These are phyloP conservation scores for Tenthredo livida DNA, from an alignment of 2,888 invertebrate species.

Conservation along the genomic window DNA sequence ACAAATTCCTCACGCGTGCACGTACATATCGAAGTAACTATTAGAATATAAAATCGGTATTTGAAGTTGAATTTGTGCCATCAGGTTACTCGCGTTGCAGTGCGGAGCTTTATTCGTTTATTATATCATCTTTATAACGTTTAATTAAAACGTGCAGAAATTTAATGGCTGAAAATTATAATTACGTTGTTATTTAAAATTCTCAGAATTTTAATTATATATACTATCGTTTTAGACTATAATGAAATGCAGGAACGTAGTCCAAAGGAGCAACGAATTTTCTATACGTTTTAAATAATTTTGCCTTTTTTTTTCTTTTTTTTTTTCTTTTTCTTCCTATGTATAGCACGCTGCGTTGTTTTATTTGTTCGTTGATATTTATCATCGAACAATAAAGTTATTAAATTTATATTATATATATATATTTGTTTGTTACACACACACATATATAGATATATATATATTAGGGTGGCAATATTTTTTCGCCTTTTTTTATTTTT, in stretches of 20 bases:
- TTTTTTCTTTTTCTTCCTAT: neutral
- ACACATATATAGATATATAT: neutral
- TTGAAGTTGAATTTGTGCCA: conserved; percentile 51
- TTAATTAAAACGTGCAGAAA: conserved; percentile 6
- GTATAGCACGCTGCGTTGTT: neutral
- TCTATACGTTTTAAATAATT: conserved; percentile 25
- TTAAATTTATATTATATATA: neutral
- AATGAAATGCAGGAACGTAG: conserved; percentile 38
- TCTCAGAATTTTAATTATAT: neutral
- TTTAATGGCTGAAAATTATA: neutral
- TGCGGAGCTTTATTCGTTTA: neutral
- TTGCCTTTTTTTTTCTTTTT: neutral
- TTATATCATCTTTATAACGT: neutral
- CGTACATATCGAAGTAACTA: conserved; percentile 54
- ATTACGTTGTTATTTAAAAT: neutral
- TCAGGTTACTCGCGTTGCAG: conserved; percentile 37
- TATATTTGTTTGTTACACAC: neutral
- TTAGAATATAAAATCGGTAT: conserved; percentile 52
- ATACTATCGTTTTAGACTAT: neutral
- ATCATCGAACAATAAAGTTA: neutral
- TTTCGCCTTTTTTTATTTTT: too few species aligned
- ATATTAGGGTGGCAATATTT: too few species aligned
- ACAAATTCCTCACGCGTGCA: conserved; percentile 22
- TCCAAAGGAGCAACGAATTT: conserved; percentile 51
- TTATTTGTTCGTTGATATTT: neutral